These are phyloP conservation scores for Cichladusa arquata DNA, from an alignment of 2,113 vertebrate genomes.

Conservation along the genomic window DNA sequence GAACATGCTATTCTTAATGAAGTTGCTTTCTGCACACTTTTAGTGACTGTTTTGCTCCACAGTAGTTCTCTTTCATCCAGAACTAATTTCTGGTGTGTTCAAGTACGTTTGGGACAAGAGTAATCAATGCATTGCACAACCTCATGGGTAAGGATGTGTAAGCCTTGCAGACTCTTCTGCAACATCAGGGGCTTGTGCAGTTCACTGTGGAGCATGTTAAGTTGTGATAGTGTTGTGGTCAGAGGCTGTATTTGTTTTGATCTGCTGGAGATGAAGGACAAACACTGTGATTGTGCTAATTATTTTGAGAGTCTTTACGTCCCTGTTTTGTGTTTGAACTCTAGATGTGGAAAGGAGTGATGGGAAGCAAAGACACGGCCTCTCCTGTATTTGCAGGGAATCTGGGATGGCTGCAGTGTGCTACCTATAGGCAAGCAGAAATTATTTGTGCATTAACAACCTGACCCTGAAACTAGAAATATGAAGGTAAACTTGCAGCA, in stretches of 20 bases:
- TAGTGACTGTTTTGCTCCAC: not conserved
- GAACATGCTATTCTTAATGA: not conserved
- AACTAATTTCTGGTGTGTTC: not conserved
- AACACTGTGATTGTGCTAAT: not conserved
- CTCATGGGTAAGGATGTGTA: not conserved
- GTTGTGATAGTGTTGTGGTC: not conserved
- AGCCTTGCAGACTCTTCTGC: not conserved
- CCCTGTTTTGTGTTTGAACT: not conserved
- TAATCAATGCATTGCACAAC: not conserved
- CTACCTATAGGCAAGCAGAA: not conserved
- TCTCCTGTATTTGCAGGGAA: not conserved
- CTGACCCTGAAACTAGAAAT: not conserved
- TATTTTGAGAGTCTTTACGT: not conserved
- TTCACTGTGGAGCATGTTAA: not conserved
- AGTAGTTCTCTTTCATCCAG: not conserved
- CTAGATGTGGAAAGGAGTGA: not conserved
- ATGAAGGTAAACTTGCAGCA: not conserved
- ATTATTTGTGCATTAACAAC: not conserved
- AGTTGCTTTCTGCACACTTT: not conserved
- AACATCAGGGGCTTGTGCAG: not conserved
- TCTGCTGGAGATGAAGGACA: not conserved
- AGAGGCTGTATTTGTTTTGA: not conserved
- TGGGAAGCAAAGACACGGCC: not conserved
- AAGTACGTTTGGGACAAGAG: not conserved
- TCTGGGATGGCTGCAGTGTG: not conserved